Base-by-base conservation (phyloP, 92 coral and sea anemone species). In the Virgularia gustaviana region DNA sequence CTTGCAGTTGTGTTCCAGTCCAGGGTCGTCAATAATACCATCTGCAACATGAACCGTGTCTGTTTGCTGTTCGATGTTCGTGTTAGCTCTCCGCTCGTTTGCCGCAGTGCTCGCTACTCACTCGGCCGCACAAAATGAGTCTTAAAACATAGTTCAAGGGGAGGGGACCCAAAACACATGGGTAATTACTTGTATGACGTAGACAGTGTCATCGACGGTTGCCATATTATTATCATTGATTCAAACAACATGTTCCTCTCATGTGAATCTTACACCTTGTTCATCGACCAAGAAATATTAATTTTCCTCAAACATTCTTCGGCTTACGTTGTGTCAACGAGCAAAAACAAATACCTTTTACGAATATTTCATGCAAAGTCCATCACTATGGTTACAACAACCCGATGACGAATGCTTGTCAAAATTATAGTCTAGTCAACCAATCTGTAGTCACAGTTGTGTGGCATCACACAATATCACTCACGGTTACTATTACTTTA, bases 121-220 rank as follows among this genome's bases (percentile, higher is more conserved):
- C 58, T 52, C 58, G n/a, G n/a, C n/a, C 13, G 58, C 4, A 22
- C 58, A 22, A 52, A 11, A 52, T 52, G 58, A 52, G 58, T 6
- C 3, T 22, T 52, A 52, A 52, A 52, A 52, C 58, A 52, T 22
- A 22, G 6, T 22, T 33, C 7, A 52, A 52, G 29, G 58, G 58
- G 58, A 52, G 58, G 58, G 58, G 30, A 15, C 58, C 29, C 3
- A 52, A 35, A 49, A 49, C 59, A 60, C 66, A 68, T 68, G 45
- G 59, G 75, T 68, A 68, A 68, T 68, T 49, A 32, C 45, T 61
- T 34, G 18, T 39, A 61, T 68, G 60, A 68, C 75, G 75, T 68
- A 68, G 23, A 3, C 11, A 16, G 45, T 6, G 9, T 49, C 13
- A 31, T 29, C 47, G 51, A 60, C 19, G 8, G 22, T 22, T 30